Evolutionary conservation across 2,888 invertebrate species (phyloP).

Genomic region (Siphlonurus alternatus): DNA sequence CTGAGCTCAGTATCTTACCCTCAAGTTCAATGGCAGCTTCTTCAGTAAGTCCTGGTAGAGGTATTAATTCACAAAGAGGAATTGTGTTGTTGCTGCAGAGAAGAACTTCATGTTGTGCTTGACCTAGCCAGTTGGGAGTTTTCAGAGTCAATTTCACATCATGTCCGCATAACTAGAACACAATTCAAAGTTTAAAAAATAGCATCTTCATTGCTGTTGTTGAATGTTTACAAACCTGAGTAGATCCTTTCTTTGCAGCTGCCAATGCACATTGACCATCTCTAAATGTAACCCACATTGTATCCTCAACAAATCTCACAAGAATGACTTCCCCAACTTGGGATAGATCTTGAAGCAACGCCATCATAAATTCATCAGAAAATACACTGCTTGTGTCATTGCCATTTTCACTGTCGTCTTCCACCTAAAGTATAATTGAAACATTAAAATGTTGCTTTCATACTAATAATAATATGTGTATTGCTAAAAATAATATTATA

Average conservation of each 20-base stretch:
- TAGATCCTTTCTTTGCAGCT: slow-evolving; percentile 33
- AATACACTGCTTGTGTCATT: slow-evolving; percentile 41
- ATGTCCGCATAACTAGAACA: slow-evolving; percentile 27
- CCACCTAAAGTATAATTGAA: slow-evolving; percentile 4
- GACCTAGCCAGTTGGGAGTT: slow-evolving; percentile 69
- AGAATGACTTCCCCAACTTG: slow-evolving; percentile 80
- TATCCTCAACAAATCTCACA: slow-evolving; percentile 75
- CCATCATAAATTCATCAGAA: slow-evolving; percentile 64
- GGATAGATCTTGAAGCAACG: slow-evolving; percentile 60
- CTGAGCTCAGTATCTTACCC: too few species aligned
- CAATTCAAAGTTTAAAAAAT: slow-evolving; percentile 4
- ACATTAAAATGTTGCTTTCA: background rate
- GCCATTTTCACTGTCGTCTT: slow-evolving; percentile 11
- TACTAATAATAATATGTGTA: background rate
- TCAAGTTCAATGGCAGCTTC: slow-evolving; percentile 13
- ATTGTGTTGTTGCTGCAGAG: slow-evolving; percentile 73
- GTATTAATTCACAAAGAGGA: slow-evolving; percentile 39
- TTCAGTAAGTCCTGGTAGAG: slow-evolving; percentile 13
- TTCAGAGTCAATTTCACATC: slow-evolving; percentile 52
- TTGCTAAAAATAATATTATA: background rate
- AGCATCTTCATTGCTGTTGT: background rate
- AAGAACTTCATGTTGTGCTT: slow-evolving; percentile 65
- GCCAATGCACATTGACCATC: slow-evolving; percentile 77
- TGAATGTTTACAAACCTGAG: background rate
- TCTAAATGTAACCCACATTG: slow-evolving; percentile 83